Percentiles rank a stretch among this genome's conserved stretches.
Conservation (phyloP, 1,140 invertebrate species). For the Tyrophagus putrescentiae region DNA sequence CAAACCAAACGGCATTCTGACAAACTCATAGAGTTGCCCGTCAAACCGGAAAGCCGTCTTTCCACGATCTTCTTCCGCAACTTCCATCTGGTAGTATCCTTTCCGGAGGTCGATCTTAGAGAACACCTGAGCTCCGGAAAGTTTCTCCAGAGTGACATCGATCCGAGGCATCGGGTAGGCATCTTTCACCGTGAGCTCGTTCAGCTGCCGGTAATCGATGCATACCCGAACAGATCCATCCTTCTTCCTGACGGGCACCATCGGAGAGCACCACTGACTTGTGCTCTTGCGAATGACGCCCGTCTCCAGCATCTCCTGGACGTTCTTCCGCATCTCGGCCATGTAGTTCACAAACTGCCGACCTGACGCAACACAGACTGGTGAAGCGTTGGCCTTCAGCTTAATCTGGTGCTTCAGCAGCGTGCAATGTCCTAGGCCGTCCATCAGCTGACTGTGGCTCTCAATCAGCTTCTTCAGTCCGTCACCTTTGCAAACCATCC, state of each 20-base stretch:
- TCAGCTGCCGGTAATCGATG: slow-evolving; percentile 38
- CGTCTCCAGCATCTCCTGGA: slow-evolving; percentile 20
- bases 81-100: slow-evolving; percentile 30
- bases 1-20: slow-evolving; percentile 23
- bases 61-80: slow-evolving; percentile 21
- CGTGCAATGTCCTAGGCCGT: no score
- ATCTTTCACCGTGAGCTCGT: slow-evolving; percentile 34
- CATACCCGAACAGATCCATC: slow-evolving; percentile 34
- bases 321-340: neutral
- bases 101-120: slow-evolving; percentile 36
- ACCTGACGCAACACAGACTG: no score
- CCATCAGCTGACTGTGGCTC: no score
- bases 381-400: no score
- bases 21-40: slow-evolving; percentile 24
- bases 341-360: no score
- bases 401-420: no score
- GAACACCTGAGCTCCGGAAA: no score
- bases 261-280: slow-evolving; percentile 35
- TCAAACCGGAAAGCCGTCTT: slow-evolving; percentile 28
- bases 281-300: slow-evolving; percentile 9
- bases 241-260: slow-evolving; percentile 37
- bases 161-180: slow-evolving; percentile 39
- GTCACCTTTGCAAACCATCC: no score
- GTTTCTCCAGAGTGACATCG: neutral
- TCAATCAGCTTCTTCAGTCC: no score